Evolutionary conservation across 2,113 vertebrate genomes (phyloP), one percentile per base, ranked within the genome.

Genomic region (Campylomormyrus numenius): DNA sequence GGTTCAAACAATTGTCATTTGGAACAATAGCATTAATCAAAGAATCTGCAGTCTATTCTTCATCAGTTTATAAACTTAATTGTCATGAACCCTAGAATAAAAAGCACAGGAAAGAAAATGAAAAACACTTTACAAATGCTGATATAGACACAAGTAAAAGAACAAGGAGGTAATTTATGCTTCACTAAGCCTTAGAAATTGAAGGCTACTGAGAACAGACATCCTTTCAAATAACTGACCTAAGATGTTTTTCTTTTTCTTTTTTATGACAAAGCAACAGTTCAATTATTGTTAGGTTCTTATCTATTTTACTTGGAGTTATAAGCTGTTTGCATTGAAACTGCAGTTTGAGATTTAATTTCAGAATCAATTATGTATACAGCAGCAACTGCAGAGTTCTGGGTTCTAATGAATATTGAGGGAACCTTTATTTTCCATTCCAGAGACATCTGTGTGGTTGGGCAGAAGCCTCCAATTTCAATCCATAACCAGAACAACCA

Each of bases 401-500:
- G 91, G 89, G 90, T 90, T 92, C 93, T 95, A 92, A 94, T 96
- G 95, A 95, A 95, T 96, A 96, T 96, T 94, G 94, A 95, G 90
- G 85, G 42, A 39, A 45, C 87, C 92, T 92, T 92, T 88, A 91
- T 94, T 92, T 48, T 90, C 91, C 91, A 83, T 90, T 93, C 91
- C 93, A 93, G 92, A 92, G 90, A 95, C 96, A 96, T 96, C 96
- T 96, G 96, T 92, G 92, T 70, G 1, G 89, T 90, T 92, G 92
- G 91, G 90, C 87, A 90, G 91, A 91, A 92, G 92, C 94, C 92
- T 95, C 93, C 91, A 87, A 92, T 80, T 86, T 91, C 77, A 35
- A 89, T 66, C 92, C 91, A 93, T 93, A 96, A 95, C 94, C 94
- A 94, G 89, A 4, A 27, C 87, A 91, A 50, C 87, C 92, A 1